Conservation (phyloP, 2,888 invertebrate species). For the Choreutis nemorana region DNA sequence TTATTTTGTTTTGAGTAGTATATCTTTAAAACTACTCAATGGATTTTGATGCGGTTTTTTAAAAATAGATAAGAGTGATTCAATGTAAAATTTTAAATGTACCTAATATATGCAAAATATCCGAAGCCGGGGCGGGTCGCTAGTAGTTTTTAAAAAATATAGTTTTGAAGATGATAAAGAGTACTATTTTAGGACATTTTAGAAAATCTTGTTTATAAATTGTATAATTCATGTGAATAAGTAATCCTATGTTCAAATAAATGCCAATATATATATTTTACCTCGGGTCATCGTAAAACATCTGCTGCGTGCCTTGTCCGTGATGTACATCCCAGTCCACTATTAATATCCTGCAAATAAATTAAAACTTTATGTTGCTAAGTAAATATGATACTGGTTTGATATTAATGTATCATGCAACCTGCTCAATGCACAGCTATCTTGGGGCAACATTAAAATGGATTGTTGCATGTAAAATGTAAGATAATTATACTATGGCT, state of each 20-base stretch:
- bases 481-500: slow-evolving; percentile 1
- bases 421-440: neutral
- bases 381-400: neutral
- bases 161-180: neutral
- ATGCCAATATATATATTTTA: slow-evolving; percentile 25
- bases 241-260: neutral
- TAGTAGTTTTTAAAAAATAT: neutral
- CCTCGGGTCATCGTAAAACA: slow-evolving; percentile 88
- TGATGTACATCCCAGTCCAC: slow-evolving; percentile 98
- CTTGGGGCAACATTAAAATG: neutral
- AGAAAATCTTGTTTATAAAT: neutral
- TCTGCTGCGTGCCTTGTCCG: slow-evolving; percentile 91
- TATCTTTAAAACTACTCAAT: no score
- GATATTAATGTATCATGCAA: neutral
- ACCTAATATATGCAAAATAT: no score
- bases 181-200: neutral
- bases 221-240: no score
- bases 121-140: no score
- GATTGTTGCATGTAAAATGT: slow-evolving; percentile 8
- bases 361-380: neutral
- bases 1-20: no score
- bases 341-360: slow-evolving; percentile 74
- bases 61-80: no score
- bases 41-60: no score
- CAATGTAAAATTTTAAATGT: no score